Conservation (phyloP, 2,888 invertebrate species). For the Leptinotarsa tumamoca region DNA sequence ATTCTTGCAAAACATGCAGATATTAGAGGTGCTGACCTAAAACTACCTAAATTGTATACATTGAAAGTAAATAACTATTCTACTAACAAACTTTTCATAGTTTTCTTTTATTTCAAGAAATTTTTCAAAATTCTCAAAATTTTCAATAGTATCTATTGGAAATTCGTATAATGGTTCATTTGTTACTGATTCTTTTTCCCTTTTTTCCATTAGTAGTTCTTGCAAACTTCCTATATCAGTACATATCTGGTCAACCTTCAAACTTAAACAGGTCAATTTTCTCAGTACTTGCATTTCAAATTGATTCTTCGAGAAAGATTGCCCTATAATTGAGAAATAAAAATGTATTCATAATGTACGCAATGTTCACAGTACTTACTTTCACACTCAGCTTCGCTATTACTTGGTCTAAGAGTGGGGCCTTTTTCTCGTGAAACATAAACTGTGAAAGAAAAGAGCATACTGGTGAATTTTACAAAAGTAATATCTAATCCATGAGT, state of each 20-base stretch:
- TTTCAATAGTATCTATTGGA: slow-evolving; percentile 9
- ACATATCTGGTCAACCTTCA: slow-evolving; percentile 16
- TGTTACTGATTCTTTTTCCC: slow-evolving; percentile 4
- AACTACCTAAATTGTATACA: not conserved
- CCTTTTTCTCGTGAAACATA: not conserved
- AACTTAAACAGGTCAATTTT: not conserved
- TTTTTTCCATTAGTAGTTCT: not conserved
- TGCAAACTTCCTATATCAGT: slow-evolving; percentile 2
- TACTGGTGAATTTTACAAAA: not conserved
- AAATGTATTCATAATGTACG: not conserved
- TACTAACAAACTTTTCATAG: not conserved
- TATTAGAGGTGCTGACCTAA: not conserved
- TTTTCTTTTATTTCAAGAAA: not conserved
- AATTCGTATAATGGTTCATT: slow-evolving; percentile 2
- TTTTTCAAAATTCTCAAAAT: slow-evolving; percentile 15
- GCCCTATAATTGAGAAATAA: not conserved
- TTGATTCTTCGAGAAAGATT: not conserved
- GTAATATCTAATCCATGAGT: not conserved
- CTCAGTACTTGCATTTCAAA: slow-evolving; percentile 23
- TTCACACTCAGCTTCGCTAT: not conserved
- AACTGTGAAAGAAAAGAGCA: not conserved
- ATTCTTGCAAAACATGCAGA: too few relatives aligned
- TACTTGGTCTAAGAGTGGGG: not conserved
- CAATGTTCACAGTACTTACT: not conserved
- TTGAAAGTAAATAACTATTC: not conserved